Evolutionary conservation across 2,888 invertebrate genomes (phyloP).

Genomic region (Brachypterus glaber): DNA sequence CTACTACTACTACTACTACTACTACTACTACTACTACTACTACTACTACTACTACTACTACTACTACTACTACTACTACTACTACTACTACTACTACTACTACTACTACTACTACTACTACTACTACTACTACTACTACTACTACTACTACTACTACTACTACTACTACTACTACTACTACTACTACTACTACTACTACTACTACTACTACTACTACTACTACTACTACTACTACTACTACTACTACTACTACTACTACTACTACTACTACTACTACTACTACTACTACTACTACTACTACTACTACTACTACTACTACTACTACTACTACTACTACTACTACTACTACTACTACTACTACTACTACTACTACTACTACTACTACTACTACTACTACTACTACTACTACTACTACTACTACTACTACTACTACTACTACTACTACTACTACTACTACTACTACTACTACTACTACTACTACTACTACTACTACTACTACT

Average conservation of each 20-base stretch:
- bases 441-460: slow-evolving; percentile 9
- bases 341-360: slow-evolving; percentile 8
- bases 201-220: slow-evolving; percentile 7
- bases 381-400: slow-evolving; percentile 9
- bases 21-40: slow-evolving; percentile 2
- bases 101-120: slow-evolving; percentile 2
- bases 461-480: slow-evolving; percentile 9
- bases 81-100: slow-evolving; percentile 2
- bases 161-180: slow-evolving; percentile 7
- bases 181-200: slow-evolving; percentile 7
- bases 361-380: slow-evolving; percentile 9
- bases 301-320: slow-evolving; percentile 7
- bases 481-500: slow-evolving; percentile 9
- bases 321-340: slow-evolving; percentile 7
- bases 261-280: slow-evolving; percentile 7
- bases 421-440: slow-evolving; percentile 9
- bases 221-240: slow-evolving; percentile 7
- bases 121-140: slow-evolving; percentile 2
- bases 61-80: slow-evolving; percentile 2
- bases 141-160: slow-evolving; percentile 2
- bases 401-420: slow-evolving; percentile 9
- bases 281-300: slow-evolving; percentile 7
- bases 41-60: slow-evolving; percentile 2
- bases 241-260: slow-evolving; percentile 7
- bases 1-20: slow-evolving; percentile 2